Evolutionary conservation across 2,888 invertebrate species (phyloP), one percentile per base, ranked within the genome.

Genomic region (Myathropa florea): DNA sequence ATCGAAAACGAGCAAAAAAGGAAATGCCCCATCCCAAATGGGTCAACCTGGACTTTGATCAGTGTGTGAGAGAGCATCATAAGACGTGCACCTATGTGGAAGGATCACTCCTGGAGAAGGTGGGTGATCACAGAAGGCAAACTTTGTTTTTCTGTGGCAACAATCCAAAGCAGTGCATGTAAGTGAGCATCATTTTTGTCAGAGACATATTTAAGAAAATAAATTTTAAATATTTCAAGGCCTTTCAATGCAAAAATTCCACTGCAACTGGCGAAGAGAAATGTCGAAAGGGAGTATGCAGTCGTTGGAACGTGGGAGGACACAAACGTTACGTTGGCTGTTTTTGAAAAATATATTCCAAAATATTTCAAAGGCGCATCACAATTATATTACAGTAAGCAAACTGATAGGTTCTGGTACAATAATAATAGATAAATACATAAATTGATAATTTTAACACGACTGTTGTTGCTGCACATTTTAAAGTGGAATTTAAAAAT

Each of bases 81-180:
- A 94, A 96, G 60, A 95, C 96, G 91, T 97, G 97, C 90, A 95
- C 95, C 77, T 97, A 97, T 73, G 90, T 97, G 0, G 97, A 96
- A 90, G 97, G 97, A 0, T 96, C 97, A 90, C 95, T 95, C 10
- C 94, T 96, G 90, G 97, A 97, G 91, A 96, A 96, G 2, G 96
- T 97, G 88, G 97, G 97, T 0, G 97, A 97, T 93, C 97, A 97
- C 92, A 94, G 97, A 68, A 93, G 97, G 26, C 97, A 97, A 91
- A 96, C 96, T 0, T 94, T 97, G 90, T 97, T 97, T 93, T 98
- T 98, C 93, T 98, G 97, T 91, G 98, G 98, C 2, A 97, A 98
- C 92, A 96, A 96, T 89, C 95, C 96, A 78, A 88, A 88, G 61
- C 95, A 96, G 88, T 97, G 97, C 95, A 95, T 95, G 96, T 97